Percentiles rank a stretch among this genome's conserved stretches.
phyloP scores from a whole-genome alignment of 2,888 invertebrate species.

The Hirtodrosophila cameraria region DNA sequence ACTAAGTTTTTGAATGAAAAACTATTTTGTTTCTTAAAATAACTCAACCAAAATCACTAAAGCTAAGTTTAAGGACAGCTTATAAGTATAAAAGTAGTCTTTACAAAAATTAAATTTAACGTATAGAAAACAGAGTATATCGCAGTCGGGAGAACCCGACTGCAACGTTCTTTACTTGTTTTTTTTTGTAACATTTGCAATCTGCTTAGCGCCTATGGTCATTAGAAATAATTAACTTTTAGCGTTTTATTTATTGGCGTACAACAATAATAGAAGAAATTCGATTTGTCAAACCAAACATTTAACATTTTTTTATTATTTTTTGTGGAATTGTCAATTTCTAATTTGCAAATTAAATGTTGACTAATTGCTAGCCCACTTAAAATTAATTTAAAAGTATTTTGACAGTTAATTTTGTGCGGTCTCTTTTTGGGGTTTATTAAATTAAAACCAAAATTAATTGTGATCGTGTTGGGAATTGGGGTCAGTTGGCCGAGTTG shows the following conservation, averaged over 20 bases:
- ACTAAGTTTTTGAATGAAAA: too few species aligned
- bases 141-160: too few species aligned
- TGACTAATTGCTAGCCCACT: slow-evolving; percentile 52
- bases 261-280: slow-evolving; percentile 1
- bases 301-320: slow-evolving; percentile 3
- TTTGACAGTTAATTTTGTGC: slow-evolving; percentile 57
- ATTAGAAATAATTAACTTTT: slow-evolving; percentile 65
- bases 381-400: slow-evolving; percentile 47
- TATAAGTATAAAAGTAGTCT: too few species aligned
- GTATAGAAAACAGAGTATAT: too few species aligned
- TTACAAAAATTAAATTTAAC: too few species aligned
- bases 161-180: too few species aligned
- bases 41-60: too few species aligned
- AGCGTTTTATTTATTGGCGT: slow-evolving; percentile 20
- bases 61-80: too few species aligned
- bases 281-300: slow-evolving; percentile 2
- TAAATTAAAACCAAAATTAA: slow-evolving; percentile 55
- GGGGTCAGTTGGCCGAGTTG: slow-evolving; percentile 52
- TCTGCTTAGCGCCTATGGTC: slow-evolving; percentile 39
- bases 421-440: slow-evolving; percentile 37
- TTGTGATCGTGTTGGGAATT: slow-evolving; percentile 35
- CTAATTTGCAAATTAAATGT: slow-evolving; percentile 34
- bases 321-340: slow-evolving; percentile 35
- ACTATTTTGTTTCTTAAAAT: too few species aligned
- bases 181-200: slow-evolving; percentile 12